Evolutionary conservation across 2,113 vertebrate genomes (phyloP), one percentile per base, ranked within the genome.

Genomic region (Heterotilapia buettikoferi): DNA sequence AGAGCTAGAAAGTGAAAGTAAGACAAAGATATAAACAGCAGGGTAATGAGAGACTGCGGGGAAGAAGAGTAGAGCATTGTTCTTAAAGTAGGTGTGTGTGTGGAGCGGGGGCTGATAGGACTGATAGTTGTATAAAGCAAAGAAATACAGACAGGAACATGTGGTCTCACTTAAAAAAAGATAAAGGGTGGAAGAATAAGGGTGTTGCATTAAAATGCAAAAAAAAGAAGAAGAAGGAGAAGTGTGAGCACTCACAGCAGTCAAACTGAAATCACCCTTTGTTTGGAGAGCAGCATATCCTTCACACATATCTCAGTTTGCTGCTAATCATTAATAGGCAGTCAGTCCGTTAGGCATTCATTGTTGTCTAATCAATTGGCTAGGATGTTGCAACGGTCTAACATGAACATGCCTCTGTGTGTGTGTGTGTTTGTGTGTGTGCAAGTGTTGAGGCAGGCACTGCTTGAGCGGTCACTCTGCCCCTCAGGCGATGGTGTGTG

Each of bases 381-480:
- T 59, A 29, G 83, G 92, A 91, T 84, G 91, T 94, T 90, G 85
- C 91, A 88, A 59, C 21, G n/a, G 83, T 79, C 63, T 85, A 83
- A 86, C 86, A 83, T 71, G 79, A 45, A 59, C 82, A 87, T 81
- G 85, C 50, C 71, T 90, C 5, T 52, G 73, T 53, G 84, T 80
- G 76, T 88, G 57, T 73, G 50, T n/a, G 50, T 53, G 61, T 66
- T n/a, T 50, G 68, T 76, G 79, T 53, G 81, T 84, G 80, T 84
- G 73, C 85, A 86, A 86, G 88, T 80, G 89, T 89, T 76, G 87
- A 90, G 80, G 84, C 80, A 92, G 89, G 92, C 92, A 12, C 90
- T 95, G 95, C 94, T 95, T 95, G 93, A 96, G 92, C 95, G 95
- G 95, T 96, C 95, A 96, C 94, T 96, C 94, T 95, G 92, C 93